A percentile compares a stretch with the other conserved stretches of the same genome.
Conservation (phyloP, 2,113 vertebrate species). For the Rutilus rutilus region DNA sequence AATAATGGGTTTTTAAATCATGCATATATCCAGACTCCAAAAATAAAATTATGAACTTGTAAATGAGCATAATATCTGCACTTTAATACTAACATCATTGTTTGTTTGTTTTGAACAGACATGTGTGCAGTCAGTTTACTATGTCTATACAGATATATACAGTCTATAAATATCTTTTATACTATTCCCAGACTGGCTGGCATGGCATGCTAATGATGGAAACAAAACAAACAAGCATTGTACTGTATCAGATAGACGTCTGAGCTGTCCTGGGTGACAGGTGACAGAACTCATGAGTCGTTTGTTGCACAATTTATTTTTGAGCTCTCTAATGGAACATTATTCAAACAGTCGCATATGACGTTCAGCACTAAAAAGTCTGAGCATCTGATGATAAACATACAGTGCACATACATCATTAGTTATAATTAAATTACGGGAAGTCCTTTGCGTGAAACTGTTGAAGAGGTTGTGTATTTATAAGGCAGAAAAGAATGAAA, state of each 20-base stretch:
- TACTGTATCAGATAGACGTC: background rate
- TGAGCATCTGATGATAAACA: background rate
- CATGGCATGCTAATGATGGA: background rate
- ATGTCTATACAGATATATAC: background rate
- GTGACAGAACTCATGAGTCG: too few relatives aligned
- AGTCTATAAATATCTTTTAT: background rate
- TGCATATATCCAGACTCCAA: too few relatives aligned
- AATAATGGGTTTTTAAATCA: too few relatives aligned
- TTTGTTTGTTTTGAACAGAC: too few relatives aligned
- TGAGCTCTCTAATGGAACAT: background rate
- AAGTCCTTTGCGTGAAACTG: background rate
- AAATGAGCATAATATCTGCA: too few relatives aligned
- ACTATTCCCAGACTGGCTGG: background rate
- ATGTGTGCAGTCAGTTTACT: too few relatives aligned
- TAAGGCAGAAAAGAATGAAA: background rate
- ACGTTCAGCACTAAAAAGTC: background rate
- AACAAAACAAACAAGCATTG: constrained; percentile 4
- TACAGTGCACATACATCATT: background rate
- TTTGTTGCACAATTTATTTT: constrained; percentile 3
- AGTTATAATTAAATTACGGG: background rate
- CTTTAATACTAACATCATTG: too few relatives aligned
- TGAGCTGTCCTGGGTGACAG: background rate
- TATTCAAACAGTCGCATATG: background rate
- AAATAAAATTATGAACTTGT: too few relatives aligned
- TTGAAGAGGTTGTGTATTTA: background rate